A percentile compares a stretch with the other conserved stretches of the same genome.
These are phyloP conservation scores for Heliconius ismenius DNA, from an alignment of 2,888 invertebrate species.

Conservation along the genomic window DNA sequence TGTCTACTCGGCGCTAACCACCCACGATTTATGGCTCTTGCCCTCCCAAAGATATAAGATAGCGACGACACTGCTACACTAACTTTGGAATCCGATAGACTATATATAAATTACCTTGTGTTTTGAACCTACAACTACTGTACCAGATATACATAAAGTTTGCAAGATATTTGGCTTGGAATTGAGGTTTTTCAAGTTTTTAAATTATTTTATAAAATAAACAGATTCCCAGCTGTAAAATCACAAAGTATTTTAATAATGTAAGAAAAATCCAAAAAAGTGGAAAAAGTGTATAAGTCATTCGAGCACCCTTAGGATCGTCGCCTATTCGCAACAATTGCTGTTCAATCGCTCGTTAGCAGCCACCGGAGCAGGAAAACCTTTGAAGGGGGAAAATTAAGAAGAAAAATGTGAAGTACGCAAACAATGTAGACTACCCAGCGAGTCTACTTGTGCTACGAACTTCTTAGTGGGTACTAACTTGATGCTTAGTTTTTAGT, in stretches of 20 bases:
- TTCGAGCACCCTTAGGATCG: slow-evolving; percentile 23
- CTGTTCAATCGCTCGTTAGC: slow-evolving; percentile 43
- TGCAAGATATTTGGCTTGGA: background rate
- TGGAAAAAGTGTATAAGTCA: slow-evolving; percentile 9
- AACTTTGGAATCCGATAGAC: slow-evolving; percentile 7
- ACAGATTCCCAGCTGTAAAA: background rate
- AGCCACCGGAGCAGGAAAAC: slow-evolving; percentile 43
- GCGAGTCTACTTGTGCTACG: slow-evolving; percentile 7
- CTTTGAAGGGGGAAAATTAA: slow-evolving; percentile 48
- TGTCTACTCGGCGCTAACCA: slow-evolving; percentile 58
- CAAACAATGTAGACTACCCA: slow-evolving; percentile 48
- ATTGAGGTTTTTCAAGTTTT: background rate
- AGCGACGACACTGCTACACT: background rate
- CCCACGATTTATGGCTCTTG: slow-evolving; percentile 53
- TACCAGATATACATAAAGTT: background rate
- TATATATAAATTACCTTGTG: background rate
- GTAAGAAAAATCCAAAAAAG: background rate
- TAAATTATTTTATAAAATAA: too few species aligned
- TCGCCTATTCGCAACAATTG: slow-evolving; percentile 37
- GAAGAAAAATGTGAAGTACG: slow-evolving; percentile 46
- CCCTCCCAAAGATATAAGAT: slow-evolving; percentile 16
- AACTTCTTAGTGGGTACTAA: slow-evolving; percentile 7
- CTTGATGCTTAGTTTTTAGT: background rate
- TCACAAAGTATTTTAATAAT: slow-evolving; percentile 14
- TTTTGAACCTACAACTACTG: background rate